These are phyloP conservation scores for Sylvilagus bachmani DNA, from an alignment of 2,113 vertebrate species.

Conservation along the genomic window DNA sequence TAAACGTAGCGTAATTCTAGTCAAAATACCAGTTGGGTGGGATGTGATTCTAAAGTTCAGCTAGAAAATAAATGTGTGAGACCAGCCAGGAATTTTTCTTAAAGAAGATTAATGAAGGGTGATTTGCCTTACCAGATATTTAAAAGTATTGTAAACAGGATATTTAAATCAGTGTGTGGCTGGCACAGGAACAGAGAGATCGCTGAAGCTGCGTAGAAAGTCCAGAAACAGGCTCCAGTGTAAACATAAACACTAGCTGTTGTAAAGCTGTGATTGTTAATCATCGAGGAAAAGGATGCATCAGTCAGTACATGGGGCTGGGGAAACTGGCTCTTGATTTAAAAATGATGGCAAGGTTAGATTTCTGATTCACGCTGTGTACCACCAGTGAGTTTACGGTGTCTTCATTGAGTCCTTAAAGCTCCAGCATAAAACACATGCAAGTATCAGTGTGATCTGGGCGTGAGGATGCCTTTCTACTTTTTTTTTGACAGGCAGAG, in stretches of 20 bases:
- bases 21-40: neutral
- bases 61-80: constrained; percentile 48
- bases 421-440: neutral
- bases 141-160: neutral
- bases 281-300: neutral
- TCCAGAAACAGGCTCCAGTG: neutral
- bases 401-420: neutral
- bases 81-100: neutral
- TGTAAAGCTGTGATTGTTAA: neutral
- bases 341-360: constrained; percentile 28
- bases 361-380: neutral
- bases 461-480: neutral
- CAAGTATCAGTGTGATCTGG: neutral
- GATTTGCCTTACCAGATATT: constrained; percentile 4
- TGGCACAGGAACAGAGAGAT: constrained; percentile 1
- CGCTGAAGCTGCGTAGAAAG: neutral
- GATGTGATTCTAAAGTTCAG: neutral
- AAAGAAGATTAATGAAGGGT: neutral
- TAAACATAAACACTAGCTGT: neutral
- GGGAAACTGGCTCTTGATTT: neutral
- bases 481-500: no score
- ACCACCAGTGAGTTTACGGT: neutral
- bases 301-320: neutral
- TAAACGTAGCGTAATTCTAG: constrained; percentile 5
- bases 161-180: neutral